phyloP scores from a whole-genome alignment of 2,888 invertebrate species.

The Girardia tigrina region DNA sequence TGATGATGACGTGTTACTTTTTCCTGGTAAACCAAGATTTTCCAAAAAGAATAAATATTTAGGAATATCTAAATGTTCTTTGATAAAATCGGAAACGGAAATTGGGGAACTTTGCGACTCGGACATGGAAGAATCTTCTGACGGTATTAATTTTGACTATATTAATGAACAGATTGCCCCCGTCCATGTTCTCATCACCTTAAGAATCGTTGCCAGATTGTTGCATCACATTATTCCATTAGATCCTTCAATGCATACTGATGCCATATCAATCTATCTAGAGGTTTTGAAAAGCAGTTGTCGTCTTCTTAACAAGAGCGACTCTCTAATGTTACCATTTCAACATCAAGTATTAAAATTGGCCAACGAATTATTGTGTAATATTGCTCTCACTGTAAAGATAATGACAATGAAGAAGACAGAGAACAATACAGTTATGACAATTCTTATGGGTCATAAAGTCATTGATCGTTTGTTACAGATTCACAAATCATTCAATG shows the following conservation, averaged over 20 bases:
- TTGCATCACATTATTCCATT: not conserved
- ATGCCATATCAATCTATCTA: not conserved
- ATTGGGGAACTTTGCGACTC: not conserved
- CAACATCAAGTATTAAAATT: constrained; percentile 9
- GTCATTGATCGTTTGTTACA: not conserved
- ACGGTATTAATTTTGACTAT: not conserved
- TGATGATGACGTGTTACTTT: no score
- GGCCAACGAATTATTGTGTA: not conserved
- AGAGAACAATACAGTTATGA: not conserved
- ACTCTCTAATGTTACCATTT: not conserved
- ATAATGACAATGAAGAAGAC: not conserved
- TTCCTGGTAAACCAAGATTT: no score
- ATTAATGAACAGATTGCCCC: not conserved
- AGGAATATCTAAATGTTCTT: not conserved
- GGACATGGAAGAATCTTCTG: not conserved
- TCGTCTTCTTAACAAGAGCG: not conserved
- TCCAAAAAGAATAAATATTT: not conserved
- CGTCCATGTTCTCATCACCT: not conserved
- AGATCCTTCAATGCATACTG: constrained; percentile 8
- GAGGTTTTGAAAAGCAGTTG: not conserved
- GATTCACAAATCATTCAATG: not conserved
- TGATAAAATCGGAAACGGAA: not conserved
- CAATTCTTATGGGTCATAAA: not conserved
- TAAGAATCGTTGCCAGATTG: not conserved
- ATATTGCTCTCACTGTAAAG: constrained; percentile 1